Conservation (phyloP, 2,113 vertebrate species). For the Aix galericulata region DNA sequence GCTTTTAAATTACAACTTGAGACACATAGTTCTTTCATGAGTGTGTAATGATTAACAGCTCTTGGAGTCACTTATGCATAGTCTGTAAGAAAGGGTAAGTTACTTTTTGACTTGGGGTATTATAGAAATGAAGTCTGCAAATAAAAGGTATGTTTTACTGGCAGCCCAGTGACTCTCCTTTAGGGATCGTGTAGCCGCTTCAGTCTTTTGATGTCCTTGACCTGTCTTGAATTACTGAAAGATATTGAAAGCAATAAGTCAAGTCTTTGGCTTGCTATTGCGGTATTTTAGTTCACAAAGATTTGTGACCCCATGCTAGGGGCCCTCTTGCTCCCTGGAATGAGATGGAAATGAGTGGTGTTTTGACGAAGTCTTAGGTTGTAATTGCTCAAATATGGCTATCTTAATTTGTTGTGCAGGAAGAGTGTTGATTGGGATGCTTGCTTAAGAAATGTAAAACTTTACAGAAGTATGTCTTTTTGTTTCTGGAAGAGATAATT, state of each 20-base stretch:
- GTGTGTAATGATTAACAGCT: background rate
- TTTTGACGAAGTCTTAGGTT: background rate
- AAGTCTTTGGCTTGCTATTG: background rate
- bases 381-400: background rate
- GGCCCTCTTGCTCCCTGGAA: accelerated
- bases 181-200: background rate
- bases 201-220: background rate
- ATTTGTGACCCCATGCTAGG: background rate
- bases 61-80: background rate
- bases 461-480: background rate
- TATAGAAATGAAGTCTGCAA: background rate
- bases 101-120: background rate
- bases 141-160: background rate
- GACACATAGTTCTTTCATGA: background rate
- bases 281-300: background rate
- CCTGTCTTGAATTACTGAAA: background rate
- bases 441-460: background rate
- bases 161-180: background rate
- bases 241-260: background rate
- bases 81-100: background rate
- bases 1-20: background rate
- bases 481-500: background rate
- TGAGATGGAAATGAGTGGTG: background rate
- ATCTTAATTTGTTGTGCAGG: background rate
- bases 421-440: background rate